Evolutionary conservation across 2,888 invertebrate genomes (phyloP).

Genomic region (Patella ulyssiponensis): DNA sequence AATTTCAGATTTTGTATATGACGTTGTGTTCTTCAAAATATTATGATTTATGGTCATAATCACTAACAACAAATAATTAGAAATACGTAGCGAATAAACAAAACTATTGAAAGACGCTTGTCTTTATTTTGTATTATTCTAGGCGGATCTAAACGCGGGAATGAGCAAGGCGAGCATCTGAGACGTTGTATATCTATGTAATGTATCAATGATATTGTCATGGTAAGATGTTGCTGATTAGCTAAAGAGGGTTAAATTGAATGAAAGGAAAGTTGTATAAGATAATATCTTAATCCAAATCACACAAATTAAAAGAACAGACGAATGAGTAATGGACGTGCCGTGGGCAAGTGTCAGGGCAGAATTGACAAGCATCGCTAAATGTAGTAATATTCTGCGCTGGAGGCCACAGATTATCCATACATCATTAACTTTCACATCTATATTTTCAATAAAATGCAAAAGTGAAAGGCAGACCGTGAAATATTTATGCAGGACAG

Average conservation of each 20-base stretch:
- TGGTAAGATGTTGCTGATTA: neutral
- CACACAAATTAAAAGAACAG: neutral
- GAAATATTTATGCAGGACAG: neutral
- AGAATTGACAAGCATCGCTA: neutral
- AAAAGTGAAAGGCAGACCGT: neutral
- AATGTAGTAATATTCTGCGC: neutral
- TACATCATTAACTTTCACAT: constrained; percentile 8
- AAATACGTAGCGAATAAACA: too few species aligned
- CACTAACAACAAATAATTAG: too few species aligned
- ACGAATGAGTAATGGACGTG: neutral
- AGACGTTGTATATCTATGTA: neutral
- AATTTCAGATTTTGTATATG: too few species aligned
- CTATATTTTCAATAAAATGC: neutral
- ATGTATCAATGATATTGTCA: neutral
- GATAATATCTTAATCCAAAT: constrained; percentile 7
- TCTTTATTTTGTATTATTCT: too few species aligned
- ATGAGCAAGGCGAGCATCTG: neutral
- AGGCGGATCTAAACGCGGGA: neutral
- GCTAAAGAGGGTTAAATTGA: neutral
- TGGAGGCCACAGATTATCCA: neutral
- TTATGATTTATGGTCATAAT: too few species aligned
- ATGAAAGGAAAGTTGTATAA: neutral
- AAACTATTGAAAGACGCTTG: too few species aligned
- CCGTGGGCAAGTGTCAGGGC: neutral
- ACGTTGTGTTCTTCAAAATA: too few species aligned